Conservation (phyloP, 2,797 vertebrate species). For the Chelon labrosus region DNA sequence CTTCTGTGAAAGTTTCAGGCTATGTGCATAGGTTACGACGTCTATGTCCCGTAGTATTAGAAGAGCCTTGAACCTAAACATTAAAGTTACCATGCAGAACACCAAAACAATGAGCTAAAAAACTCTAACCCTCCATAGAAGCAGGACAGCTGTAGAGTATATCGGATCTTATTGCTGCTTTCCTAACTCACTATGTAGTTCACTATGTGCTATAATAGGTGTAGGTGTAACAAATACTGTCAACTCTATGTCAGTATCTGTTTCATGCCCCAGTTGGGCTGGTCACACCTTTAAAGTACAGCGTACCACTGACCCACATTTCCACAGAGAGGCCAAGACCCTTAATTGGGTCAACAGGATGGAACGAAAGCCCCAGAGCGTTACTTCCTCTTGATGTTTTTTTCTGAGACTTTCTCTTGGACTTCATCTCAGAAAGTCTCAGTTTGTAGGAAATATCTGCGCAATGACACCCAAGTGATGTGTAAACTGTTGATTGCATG, state of each 20-base stretch:
- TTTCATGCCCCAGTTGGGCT: constrained; percentile 45
- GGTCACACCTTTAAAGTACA: background rate
- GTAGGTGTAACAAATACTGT: background rate
- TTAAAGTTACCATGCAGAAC: too few species aligned
- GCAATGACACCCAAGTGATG: background rate
- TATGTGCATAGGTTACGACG: too few species aligned
- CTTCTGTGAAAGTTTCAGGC: too few species aligned
- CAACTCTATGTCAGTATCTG: constrained; percentile 19
- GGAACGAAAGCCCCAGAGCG: background rate
- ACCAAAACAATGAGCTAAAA: too few species aligned
- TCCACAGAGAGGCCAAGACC: background rate
- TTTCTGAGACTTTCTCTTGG: too few species aligned
- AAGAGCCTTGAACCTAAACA: too few species aligned
- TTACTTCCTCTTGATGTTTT: too few species aligned
- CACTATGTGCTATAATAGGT: background rate
- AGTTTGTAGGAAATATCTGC: constrained; percentile 1
- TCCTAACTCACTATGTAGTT: constrained; percentile 5
- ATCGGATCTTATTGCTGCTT: background rate
- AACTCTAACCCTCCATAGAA: too few species aligned
- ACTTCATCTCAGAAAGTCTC: background rate
- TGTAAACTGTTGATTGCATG: background rate
- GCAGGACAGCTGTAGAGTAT: too few species aligned
- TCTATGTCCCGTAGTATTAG: too few species aligned
- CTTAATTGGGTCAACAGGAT: constrained; percentile 40
- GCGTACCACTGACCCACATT: constrained; percentile 49